These are phyloP conservation scores for Pollenia griseotomentosa DNA, from an alignment of 2,888 invertebrate species.

Conservation along the genomic window DNA sequence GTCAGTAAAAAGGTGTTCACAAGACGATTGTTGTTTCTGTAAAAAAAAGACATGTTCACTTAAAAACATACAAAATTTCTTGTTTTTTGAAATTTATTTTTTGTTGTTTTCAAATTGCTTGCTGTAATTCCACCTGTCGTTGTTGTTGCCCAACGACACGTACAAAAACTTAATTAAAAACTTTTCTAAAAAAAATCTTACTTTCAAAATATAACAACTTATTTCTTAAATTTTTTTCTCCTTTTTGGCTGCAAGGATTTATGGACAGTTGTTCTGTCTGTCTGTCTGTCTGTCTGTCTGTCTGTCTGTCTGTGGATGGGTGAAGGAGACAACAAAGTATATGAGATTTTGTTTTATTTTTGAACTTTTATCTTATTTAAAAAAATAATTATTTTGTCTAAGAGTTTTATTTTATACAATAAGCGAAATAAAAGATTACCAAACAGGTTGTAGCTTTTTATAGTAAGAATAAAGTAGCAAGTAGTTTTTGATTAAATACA, in stretches of 20 bases:
- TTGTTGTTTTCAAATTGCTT: constrained; percentile 25
- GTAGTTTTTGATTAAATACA: no score
- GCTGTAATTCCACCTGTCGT: constrained; percentile 67
- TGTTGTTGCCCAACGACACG: constrained; percentile 75
- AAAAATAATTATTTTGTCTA: background rate
- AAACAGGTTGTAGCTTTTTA: constrained; percentile 1
- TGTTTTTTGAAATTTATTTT: constrained; percentile 7
- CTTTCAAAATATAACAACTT: constrained; percentile 71
- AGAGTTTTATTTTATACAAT: background rate
- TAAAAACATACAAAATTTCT: constrained; percentile 42
- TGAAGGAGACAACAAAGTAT: background rate
- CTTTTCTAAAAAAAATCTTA: constrained; percentile 71
- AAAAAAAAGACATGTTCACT: constrained; percentile 44
- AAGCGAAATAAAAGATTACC: background rate
- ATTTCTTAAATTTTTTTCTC: constrained; percentile 38
- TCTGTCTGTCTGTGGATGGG: background rate
- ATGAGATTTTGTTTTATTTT: background rate
- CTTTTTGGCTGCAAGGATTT: constrained; percentile 2
- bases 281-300: no score
- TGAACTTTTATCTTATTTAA: background rate
- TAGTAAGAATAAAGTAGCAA: background rate
- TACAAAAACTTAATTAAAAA: constrained; percentile 80
- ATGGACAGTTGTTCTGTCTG: background rate
- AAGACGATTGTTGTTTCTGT: constrained; percentile 47
- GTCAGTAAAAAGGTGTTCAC: constrained; percentile 33